Evolutionary conservation across 2,113 vertebrate species (phyloP), one percentile per base, ranked within the genome.

Genomic region (rabbit (Oryctolagus cuniculus)): DNA sequence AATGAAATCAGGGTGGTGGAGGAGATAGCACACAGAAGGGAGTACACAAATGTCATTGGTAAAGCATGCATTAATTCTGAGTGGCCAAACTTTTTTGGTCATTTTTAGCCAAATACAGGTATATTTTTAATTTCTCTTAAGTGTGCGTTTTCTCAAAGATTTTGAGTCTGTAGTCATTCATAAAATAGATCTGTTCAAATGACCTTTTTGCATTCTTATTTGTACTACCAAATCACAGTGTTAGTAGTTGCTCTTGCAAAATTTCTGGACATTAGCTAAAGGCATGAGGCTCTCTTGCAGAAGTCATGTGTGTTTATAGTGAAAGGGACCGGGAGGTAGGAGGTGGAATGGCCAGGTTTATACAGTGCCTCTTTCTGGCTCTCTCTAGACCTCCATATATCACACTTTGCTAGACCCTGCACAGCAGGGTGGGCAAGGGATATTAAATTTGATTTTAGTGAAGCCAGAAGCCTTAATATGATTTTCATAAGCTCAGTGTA

Each of bases 381-480:
- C 66, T 44, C 44, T 38, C 34, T 66, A 75, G 84, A n/a, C 49
- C 25, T 64, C 70, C 94, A 95, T 93, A 93, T 94, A 90, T 81
- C 94, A 81, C 85, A 88, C 95, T 75, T 75, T 34, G 36, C 49
- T 95, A 89, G 95, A 38, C 75, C 67, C 80, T 36, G 4, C 89
- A 84, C 72, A 95, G 70, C 67, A 89, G 91, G 86, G 78, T 67
- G 83, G 91, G 63, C 36, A 51, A 91, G 79, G 91, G 95, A 94
- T 95, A 93, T 95, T 91, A 55, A 85, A 81, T 94, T 97, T 97
- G 80, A 89, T 96, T 87, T 97, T 95, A 93, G 84, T 77, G 77
- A 87, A 96, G 93, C 94, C 91, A 94, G 82, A 88, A 93, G 34
- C 51, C 87, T 95, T 96, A 93, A 72, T 94, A 79, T 84, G 94